Base-by-base conservation (phyloP, 2,113 vertebrate genomes). In the Clarias gariepinus region DNA sequence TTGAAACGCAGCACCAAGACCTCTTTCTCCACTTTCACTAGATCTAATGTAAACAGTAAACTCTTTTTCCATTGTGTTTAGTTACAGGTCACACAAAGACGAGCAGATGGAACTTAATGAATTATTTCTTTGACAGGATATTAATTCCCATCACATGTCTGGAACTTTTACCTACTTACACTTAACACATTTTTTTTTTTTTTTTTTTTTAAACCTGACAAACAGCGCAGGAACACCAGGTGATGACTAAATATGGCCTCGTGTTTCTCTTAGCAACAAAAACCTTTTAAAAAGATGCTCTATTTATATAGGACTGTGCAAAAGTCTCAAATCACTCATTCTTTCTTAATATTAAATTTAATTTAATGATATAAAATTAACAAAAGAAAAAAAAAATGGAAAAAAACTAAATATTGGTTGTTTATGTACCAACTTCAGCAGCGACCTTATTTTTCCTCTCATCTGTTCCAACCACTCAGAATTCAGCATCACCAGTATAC, bases 1-100 rank as follows among this genome's bases (percentile, higher is more conserved):
- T 52, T 86, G 80, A 71, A 80, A 86, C 68, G 9, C 68, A 12
- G 77, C 76, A 60, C 82, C 41, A 15, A 66, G 6, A 1, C 10
- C 21, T 63, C 87, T 71, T 57, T 85, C 41, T 74, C n/a, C 52
- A 83, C 86, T 85, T 83, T 83, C 80, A n/a, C 73, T 87, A 55
- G 77, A 23, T 80, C 77, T 57, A 33, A 16, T 30, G 76, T 78
- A 30, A 80, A 80, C 13, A 80, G 77, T 33, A 60, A 33, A 57
- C n/a, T 58, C 77, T 16, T 58, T 33, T 30, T 60, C 55, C 77
- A 80, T 58, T 80, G 55, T 58, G 53, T 33, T 79, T 18, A 60
- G 78, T 81, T 16, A 61, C 57, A 21, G 28, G 53, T 79, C 28
- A 33, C 28, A 60, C 16, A 10, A 79, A 79, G 28, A 78, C 9